A percentile compares a stretch with the other conserved stretches of the same genome.
These are phyloP conservation scores for Fragum fragum DNA, from an alignment of 2,888 invertebrate species.

Conservation along the genomic window DNA sequence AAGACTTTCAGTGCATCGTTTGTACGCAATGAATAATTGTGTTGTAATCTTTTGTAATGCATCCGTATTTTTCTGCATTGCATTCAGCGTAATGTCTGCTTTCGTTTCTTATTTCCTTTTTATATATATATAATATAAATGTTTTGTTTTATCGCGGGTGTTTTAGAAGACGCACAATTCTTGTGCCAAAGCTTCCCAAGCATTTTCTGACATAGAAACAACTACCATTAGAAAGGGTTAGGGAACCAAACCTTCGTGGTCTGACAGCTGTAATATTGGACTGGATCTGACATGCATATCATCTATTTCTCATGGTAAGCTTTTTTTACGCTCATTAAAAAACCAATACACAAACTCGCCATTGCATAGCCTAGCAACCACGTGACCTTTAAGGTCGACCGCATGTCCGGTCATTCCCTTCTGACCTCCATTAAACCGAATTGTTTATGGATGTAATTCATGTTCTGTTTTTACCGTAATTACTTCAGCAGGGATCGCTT, in stretches of 20 bases:
- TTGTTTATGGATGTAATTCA: constrained; percentile 31
- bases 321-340: constrained; percentile 4
- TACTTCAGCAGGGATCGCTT: constrained; percentile 5
- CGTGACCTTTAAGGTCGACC: constrained; percentile 45
- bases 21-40: no score
- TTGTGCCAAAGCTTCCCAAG: no score
- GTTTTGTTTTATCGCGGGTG: no score
- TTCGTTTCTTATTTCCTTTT: no score
- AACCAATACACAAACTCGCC: constrained; percentile 20
- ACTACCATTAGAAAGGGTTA: no score
- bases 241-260: neutral
- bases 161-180: no score
- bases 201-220: no score
- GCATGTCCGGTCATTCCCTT: constrained; percentile 63
- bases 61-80: no score
- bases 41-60: no score
- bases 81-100: no score
- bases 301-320: constrained; percentile 10
- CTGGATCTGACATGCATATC: constrained; percentile 1
- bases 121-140: no score
- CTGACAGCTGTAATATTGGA: neutral
- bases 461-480: constrained; percentile 24
- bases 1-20: no score
- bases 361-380: constrained; percentile 14
- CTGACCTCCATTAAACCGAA: constrained; percentile 50